Base-by-base conservation (phyloP, 1,140 invertebrate genomes). In the Bacillus rossius region DNA sequence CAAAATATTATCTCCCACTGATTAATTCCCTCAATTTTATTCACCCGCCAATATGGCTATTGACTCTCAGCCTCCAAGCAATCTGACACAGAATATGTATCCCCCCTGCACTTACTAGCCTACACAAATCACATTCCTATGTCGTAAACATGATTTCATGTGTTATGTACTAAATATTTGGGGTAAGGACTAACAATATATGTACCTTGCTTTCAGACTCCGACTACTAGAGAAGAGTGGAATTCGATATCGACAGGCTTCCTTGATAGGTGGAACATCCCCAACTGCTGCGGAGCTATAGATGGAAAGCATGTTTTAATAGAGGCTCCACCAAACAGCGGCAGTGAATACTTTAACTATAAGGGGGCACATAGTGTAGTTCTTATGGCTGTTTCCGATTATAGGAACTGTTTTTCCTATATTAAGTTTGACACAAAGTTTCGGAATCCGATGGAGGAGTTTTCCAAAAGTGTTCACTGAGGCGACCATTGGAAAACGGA, bases 301-400 rank as follows among this genome's bases (percentile, higher is more conserved):
- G 72, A 75, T 64, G 71, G 75, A 1, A 76, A 76, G 61, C 75
- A 75, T 60, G 37, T 76, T 17, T 20, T 49, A n/a, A 71, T 77
- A 34, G 49, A 53, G 48, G 22, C 20, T 17, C 66, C 70, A 14
- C 23, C 47, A 42, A 64, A 66, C 20, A 60, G 63, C 38, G 72
- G 74, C 17, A 62, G 66, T 7, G 41, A 61, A 2, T 76, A 58
- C 62, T 73, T 61, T 47, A 78, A 75, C 52, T 72, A 77, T 54
- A 76, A 77, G 50, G 49, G 59, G 8, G 68, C 57, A 53, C 74
- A 69, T 50, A 69, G 66, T 41, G 61, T 74, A 14, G 70, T 75
- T 25, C 54, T 78, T 59, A 37, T 64, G 57, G 58, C 61, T 19
- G 23, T 70, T 3, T 65, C 69, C 26, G 73, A 74, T 55, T 64